A percentile compares a stretch with the other conserved stretches of the same genome.
phyloP scores from a whole-genome alignment of 2,888 invertebrate genomes.

The Tachina lurida region DNA sequence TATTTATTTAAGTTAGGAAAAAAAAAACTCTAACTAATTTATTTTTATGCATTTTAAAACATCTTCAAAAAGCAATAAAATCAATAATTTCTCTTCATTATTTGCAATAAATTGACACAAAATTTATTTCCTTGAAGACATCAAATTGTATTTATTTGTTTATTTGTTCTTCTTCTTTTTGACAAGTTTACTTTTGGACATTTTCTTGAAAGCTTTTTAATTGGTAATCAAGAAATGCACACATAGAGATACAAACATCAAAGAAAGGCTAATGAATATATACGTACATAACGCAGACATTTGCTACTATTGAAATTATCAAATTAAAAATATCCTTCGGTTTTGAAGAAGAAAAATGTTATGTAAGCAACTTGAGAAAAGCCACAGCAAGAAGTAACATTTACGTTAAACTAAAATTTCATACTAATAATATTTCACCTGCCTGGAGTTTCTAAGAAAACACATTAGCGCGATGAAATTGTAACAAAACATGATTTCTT shows the following conservation, averaged over 20 bases:
- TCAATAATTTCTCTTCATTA: neutral
- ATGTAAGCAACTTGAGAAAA: too few species aligned
- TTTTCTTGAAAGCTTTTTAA: conserved; percentile 64
- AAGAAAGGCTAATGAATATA: neutral
- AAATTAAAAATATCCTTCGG: neutral
- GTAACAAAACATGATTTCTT: too few species aligned
- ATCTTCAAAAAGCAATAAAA: neutral
- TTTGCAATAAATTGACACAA: conserved; percentile 23
- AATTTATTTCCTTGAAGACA: conserved; percentile 1
- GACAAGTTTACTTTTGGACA: conserved; percentile 45
- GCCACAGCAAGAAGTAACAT: too few species aligned
- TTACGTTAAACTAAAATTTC: too few species aligned
- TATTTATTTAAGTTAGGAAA: neutral
- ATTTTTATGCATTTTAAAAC: neutral
- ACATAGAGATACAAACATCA: neutral
- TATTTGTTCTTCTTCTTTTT: conserved; percentile 7
- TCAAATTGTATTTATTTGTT: conserved; percentile 11
- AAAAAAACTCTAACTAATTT: neutral
- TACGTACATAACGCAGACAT: neutral
- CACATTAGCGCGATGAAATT: too few species aligned
- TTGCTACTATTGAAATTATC: neutral
- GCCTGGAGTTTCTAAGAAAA: too few species aligned
- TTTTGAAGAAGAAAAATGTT: too few species aligned
- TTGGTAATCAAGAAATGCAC: conserved; percentile 37
- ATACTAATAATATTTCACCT: too few species aligned